A percentile compares a stretch with the other conserved stretches of the same genome.
phyloP scores from a whole-genome alignment of 2,113 vertebrate species.

The Tachuris rubrigastra region DNA sequence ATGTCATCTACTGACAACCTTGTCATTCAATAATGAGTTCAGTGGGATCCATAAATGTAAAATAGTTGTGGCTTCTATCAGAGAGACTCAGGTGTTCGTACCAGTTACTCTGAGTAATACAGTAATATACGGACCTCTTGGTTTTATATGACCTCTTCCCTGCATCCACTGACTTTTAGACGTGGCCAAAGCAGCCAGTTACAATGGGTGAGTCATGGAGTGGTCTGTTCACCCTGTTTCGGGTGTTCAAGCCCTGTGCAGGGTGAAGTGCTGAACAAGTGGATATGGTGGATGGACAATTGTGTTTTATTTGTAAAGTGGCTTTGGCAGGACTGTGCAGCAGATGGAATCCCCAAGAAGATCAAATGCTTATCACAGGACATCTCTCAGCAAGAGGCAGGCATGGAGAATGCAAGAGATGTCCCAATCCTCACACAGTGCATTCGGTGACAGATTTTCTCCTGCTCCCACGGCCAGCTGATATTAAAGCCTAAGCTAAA shows the following conservation, averaged over 20 bases:
- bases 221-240: neutral
- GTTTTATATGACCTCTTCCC: neutral
- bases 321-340: neutral
- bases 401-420: neutral
- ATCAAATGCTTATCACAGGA: neutral
- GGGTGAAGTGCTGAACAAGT: neutral
- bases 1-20: neutral
- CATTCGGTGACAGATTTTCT: neutral
- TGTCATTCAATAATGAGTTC: neutral
- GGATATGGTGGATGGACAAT: fast-evolving
- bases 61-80: neutral
- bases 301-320: neutral
- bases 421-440: neutral
- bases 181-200: neutral
- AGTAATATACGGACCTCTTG: neutral
- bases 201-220: neutral
- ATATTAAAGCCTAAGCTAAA: neutral
- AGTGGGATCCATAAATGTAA: neutral
- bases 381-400: neutral
- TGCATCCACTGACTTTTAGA: neutral
- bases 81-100: neutral
- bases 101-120: neutral
- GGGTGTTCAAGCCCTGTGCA: neutral
- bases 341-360: neutral
- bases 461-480: fast-evolving